These are phyloP conservation scores for Noctua janthe DNA, from an alignment of 2,888 invertebrate species.

Conservation along the genomic window DNA sequence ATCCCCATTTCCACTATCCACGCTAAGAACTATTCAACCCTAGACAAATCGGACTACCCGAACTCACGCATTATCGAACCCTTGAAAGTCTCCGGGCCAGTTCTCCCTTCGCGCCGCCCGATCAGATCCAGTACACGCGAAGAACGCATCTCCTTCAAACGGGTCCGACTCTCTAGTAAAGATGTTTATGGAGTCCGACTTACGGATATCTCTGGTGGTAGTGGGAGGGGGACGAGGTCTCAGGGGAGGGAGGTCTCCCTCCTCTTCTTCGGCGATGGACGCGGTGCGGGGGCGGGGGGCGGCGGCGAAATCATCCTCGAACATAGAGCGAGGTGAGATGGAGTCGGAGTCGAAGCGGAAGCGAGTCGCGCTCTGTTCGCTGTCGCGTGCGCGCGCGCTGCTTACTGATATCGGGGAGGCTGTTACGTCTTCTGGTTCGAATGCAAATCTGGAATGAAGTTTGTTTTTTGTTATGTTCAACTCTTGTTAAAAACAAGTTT, in stretches of 20 bases:
- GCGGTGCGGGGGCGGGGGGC: conserved; percentile 83
- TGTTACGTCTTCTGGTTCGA: conserved; percentile 82
- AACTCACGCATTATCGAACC: conserved; percentile 85
- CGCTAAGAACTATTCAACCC: conserved; percentile 3
- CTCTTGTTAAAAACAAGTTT: not conserved
- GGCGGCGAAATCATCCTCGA: conserved; percentile 93
- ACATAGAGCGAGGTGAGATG: conserved; percentile 87
- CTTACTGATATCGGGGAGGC: conserved; percentile 82
- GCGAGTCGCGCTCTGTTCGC: conserved; percentile 81
- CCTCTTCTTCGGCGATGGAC: conserved; percentile 88
- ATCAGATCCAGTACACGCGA: conserved; percentile 90
- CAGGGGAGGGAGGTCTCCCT: conserved; percentile 83
- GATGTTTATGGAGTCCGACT: conserved; percentile 97
- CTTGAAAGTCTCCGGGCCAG: conserved; percentile 88
- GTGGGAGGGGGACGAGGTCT: conserved; percentile 77
- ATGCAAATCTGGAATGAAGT: conserved; percentile 78
- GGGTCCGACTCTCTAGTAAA: conserved; percentile 96
- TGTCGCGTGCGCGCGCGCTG: conserved; percentile 79
- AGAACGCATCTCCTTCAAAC: conserved; percentile 97
- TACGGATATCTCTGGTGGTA: conserved; percentile 93
- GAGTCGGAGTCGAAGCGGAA: conserved; percentile 88
- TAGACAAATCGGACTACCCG: conserved; percentile 42
- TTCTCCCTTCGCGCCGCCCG: conserved; percentile 86
- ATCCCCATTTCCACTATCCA: not conserved
- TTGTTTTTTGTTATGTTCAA: not conserved